phyloP scores from a whole-genome alignment of 2,888 invertebrate genomes.

The Philaethria dido region DNA sequence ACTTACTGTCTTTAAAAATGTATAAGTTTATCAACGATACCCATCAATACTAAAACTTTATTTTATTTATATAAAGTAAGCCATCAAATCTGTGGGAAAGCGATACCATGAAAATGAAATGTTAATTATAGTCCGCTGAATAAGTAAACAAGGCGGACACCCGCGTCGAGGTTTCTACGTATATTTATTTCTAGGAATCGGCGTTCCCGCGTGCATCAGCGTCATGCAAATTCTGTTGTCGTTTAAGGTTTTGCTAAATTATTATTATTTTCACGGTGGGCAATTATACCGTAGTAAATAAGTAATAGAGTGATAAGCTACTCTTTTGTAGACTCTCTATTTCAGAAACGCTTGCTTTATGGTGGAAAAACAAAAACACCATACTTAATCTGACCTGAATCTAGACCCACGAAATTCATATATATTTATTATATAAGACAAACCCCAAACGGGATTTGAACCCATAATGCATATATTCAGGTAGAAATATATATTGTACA shows the following conservation, averaged over 20 bases:
- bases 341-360: too few relatives aligned
- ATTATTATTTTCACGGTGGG: not conserved
- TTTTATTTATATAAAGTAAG: conserved; percentile 39
- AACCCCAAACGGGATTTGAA: too few relatives aligned
- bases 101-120: conserved; percentile 56
- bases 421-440: too few relatives aligned
- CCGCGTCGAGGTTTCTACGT: conserved; percentile 54
- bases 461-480: too few relatives aligned
- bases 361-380: too few relatives aligned
- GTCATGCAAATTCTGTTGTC: conserved; percentile 19
- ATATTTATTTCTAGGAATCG: conserved; percentile 39
- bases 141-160: conserved; percentile 69
- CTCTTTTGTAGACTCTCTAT: too few relatives aligned
- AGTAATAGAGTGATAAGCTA: too few relatives aligned
- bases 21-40: not conserved
- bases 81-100: conserved; percentile 42
- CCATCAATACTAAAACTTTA: conserved; percentile 20
- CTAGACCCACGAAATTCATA: too few relatives aligned
- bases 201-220: conserved; percentile 13
- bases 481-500: too few relatives aligned
- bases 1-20: not conserved
- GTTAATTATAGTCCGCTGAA: conserved; percentile 60
- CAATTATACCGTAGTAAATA: too few relatives aligned
- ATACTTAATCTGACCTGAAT: too few relatives aligned
- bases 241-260: not conserved